Percentiles rank a stretch among this genome's conserved stretches.
Evolutionary conservation across 2,113 vertebrate species (phyloP).

Genomic region (Cepphus grylle): DNA sequence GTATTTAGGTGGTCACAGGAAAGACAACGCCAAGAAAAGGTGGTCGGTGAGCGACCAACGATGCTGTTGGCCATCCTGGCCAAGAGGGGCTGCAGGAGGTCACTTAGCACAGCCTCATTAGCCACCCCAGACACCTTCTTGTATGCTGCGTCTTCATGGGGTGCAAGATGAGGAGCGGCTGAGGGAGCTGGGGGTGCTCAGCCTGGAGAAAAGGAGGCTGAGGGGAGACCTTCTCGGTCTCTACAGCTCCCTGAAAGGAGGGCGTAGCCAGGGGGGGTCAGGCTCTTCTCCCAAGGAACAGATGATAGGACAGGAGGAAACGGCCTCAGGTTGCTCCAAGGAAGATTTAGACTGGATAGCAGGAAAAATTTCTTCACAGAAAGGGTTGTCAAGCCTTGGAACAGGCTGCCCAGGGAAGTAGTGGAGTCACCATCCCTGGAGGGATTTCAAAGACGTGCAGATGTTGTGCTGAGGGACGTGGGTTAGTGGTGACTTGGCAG

Average conservation of each 20-base stretch:
- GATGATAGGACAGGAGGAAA: too few relatives aligned
- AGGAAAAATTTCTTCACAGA: background rate
- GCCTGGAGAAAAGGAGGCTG: too few relatives aligned
- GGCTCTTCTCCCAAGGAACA: too few relatives aligned
- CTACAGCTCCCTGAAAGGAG: too few relatives aligned
- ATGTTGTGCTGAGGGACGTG: background rate
- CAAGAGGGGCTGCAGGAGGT: background rate
- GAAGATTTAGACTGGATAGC: background rate
- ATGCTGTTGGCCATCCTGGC: background rate
- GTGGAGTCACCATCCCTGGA: background rate
- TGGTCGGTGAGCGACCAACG: fast-evolving
- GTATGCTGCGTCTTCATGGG: fast-evolving
- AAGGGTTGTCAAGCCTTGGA: background rate
- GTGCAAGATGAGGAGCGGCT: background rate
- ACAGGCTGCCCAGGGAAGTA: background rate
- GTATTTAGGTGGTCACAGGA: background rate
- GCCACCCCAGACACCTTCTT: background rate
- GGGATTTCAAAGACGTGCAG: background rate
- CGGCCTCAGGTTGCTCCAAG: background rate
- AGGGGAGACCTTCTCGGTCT: too few relatives aligned
- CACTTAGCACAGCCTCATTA: background rate
- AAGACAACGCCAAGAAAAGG: background rate
- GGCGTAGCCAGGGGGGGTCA: too few relatives aligned
- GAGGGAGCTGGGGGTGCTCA: too few relatives aligned
- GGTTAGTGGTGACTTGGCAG: background rate